These are phyloP conservation scores for Laticauda colubrina DNA, from an alignment of 2,113 vertebrate species.

Conservation along the genomic window DNA sequence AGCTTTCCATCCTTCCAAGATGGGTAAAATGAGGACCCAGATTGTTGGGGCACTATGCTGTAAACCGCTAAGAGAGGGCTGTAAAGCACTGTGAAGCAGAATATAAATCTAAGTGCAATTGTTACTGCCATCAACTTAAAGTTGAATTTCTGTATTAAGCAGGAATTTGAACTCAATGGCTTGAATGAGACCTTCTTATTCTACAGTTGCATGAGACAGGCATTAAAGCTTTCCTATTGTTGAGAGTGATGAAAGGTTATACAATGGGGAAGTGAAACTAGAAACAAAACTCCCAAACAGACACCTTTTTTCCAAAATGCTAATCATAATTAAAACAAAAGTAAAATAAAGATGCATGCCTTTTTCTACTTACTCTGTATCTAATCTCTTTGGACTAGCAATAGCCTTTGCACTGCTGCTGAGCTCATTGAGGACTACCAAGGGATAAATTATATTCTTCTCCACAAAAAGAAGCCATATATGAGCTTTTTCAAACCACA, in stretches of 20 bases:
- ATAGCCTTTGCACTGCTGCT: conserved; percentile 92
- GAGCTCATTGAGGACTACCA: conserved; percentile 96
- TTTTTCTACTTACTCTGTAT: conserved; percentile 84
- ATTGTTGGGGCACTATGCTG: no score
- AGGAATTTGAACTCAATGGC: neutral
- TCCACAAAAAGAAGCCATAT: conserved; percentile 96
- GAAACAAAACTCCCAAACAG: neutral
- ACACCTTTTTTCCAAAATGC: neutral
- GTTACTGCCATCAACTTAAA: neutral
- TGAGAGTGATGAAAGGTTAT: neutral
- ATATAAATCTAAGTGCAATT: no score
- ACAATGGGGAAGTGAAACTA: neutral
- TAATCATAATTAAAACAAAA: neutral
- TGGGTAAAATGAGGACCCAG: no score
- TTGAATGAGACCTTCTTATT: neutral
- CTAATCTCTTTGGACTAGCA: conserved; percentile 91
- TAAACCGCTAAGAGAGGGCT: no score
- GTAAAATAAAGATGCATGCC: neutral
- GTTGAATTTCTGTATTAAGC: neutral
- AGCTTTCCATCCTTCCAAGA: no score
- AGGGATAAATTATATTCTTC: conserved; percentile 93
- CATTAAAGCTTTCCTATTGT: neutral
- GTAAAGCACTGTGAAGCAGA: no score
- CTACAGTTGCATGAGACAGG: neutral
- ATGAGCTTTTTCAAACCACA: conserved; percentile 99